Evolutionary conservation across 2,113 vertebrate species (phyloP).

Genomic region (Cryptotis parvus): DNA sequence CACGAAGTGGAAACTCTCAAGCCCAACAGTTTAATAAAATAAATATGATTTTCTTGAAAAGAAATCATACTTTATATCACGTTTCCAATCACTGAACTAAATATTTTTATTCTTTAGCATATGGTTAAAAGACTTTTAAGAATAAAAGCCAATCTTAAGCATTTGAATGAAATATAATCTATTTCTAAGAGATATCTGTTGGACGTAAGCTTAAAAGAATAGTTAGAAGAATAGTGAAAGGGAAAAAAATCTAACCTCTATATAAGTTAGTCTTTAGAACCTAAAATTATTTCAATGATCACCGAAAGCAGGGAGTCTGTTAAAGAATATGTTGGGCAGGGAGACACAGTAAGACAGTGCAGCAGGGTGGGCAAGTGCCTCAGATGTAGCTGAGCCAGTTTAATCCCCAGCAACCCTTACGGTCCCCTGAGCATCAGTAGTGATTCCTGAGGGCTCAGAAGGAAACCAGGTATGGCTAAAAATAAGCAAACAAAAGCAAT

Average conservation of each 20-base stretch:
- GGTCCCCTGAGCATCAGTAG: no score
- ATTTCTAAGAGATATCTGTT: conserved; percentile 60
- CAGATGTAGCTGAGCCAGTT: no score
- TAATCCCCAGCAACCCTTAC: no score
- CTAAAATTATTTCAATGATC: conserved; percentile 43
- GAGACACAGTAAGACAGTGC: neutral
- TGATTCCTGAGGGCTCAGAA: no score
- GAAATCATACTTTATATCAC: neutral
- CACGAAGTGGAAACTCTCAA: conserved; percentile 62
- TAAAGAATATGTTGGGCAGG: neutral
- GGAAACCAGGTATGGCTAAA: neutral
- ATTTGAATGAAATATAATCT: conserved; percentile 46
- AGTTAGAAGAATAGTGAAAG: neutral
- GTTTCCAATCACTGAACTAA: conserved; percentile 53
- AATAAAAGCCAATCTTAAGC: conserved; percentile 64
- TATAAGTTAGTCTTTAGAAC: conserved; percentile 52
- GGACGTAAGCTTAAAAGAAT: conserved; percentile 54
- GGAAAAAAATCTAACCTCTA: neutral
- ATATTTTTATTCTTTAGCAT: conserved; percentile 37
- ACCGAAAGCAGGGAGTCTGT: conserved; percentile 3
- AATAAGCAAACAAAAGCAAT: neutral
- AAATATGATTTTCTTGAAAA: conserved; percentile 70
- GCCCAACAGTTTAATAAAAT: conserved; percentile 56
- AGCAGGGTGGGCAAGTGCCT: neutral
- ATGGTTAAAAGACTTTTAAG: conserved; percentile 58